Evolutionary conservation across 1,140 invertebrate species (phyloP), one percentile per base, ranked within the genome.

Genomic region (Elysia chlorotica): DNA sequence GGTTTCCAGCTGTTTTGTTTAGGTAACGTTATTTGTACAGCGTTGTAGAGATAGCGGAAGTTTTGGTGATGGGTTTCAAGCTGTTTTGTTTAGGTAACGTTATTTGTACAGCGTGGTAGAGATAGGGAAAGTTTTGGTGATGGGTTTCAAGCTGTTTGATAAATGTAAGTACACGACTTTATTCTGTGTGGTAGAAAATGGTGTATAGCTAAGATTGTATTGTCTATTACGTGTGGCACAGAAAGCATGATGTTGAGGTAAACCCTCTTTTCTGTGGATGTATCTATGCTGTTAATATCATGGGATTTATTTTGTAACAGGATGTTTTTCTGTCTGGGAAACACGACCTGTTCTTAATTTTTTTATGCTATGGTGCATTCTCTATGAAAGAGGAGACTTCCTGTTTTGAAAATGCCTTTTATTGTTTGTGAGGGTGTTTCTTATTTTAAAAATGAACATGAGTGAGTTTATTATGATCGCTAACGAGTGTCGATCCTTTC

Each of bases 51-150:
- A 63, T 10, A 3, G 31, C 17, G 28, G 17, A 17, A 21, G 31
- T 63, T 23, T 63, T 63, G 19, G 28, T 17, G 28, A 59, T 59
- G 25, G 28, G n/a, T 59, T 14, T 19, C 28, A 10, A 25, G 6
- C 10, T 59, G 95, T 97, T 0, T 91, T 99, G n/a, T 99, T 99
- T 89, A 92, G 97, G 56, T 71, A 48, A n/a, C 14, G 25, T 35
- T 53, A 4, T 31, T 17, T 10, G 61, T 59, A 17, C 6, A 19
- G 14, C 25, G 5, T 63, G 5, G 28, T 28, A 63, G 4, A 28
- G 5, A 63, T 10, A 3, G 31, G 5, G 28, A 31, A 17, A 21
- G 31, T 63, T 23, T 63, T 63, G 19, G 28, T 17, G 28, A 59
- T 59, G 25, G 28, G n/a, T 59, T 14, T 19, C 28, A 10, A 25